phyloP scores from a whole-genome alignment of 1,140 invertebrate genomes.

The Tetramorium parvispinum region DNA sequence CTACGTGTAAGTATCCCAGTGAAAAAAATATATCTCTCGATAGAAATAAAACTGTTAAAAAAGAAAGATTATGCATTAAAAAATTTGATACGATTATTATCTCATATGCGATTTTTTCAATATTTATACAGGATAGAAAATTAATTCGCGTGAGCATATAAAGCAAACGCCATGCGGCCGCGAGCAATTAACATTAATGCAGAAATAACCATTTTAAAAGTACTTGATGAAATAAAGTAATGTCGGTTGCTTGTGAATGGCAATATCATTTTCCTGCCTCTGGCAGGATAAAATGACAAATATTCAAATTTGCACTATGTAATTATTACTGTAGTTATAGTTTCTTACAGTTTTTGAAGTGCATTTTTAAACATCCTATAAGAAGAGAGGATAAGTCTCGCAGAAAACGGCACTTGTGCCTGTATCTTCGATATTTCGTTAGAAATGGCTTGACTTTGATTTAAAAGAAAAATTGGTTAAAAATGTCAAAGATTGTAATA shows the following conservation, averaged over 20 bases:
- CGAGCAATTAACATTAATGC: conserved; percentile 47
- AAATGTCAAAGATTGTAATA: background rate
- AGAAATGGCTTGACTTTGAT: background rate
- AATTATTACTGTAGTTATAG: conserved; percentile 21
- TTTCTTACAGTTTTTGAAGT: background rate
- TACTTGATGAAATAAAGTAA: conserved; percentile 19
- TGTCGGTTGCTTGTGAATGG: conserved; percentile 16
- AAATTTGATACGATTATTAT: conserved; percentile 19
- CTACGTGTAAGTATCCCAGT: background rate
- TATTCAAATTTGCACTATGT: conserved; percentile 12
- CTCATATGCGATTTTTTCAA: background rate
- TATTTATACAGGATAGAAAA: conserved; percentile 45
- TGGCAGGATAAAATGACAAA: conserved; percentile 18
- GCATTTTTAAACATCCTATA: background rate
- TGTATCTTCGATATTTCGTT: background rate
- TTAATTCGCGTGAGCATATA: background rate
- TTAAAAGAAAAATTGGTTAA: background rate
- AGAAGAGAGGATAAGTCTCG: background rate
- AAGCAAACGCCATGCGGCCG: conserved; percentile 8
- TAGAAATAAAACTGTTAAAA: background rate
- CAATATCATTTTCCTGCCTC: background rate
- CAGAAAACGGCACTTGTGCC: background rate
- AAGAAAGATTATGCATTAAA: conserved; percentile 8
- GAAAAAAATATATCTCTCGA: background rate
- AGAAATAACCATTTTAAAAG: conserved; percentile 50